phyloP scores from a whole-genome alignment of 2,113 vertebrate genomes.

The Xenotilapia caudafasciata region DNA sequence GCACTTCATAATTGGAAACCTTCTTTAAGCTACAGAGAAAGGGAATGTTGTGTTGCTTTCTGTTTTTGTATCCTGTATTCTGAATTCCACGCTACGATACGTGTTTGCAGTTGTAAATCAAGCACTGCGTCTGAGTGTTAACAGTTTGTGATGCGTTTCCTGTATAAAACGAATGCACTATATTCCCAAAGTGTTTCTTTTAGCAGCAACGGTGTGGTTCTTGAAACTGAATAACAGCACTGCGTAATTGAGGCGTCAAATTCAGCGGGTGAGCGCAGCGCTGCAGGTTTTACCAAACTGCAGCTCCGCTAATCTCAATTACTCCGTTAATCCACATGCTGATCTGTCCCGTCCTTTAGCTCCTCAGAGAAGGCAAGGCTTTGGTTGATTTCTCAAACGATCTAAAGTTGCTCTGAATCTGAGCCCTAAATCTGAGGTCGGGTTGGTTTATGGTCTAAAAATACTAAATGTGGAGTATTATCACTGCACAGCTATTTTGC shows the following conservation, averaged over 20 bases:
- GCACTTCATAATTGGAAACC: constrained; percentile 1
- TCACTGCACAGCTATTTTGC: not conserved
- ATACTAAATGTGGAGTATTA: not conserved
- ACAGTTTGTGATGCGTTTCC: constrained; percentile 43
- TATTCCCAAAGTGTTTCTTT: constrained; percentile 47
- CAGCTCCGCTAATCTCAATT: constrained; percentile 7
- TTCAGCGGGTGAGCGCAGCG: constrained; percentile 9
- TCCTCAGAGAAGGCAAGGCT: not conserved
- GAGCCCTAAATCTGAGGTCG: not conserved
- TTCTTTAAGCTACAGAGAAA: not conserved
- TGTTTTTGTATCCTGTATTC: not conserved
- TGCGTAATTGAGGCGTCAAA: constrained; percentile 46
- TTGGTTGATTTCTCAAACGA: not conserved
- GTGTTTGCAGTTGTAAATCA: not conserved
- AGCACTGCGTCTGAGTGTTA: constrained; percentile 24
- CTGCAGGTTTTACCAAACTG: constrained; percentile 16
- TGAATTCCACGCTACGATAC: not conserved
- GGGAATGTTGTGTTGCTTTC: not conserved
- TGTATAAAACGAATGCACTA: not conserved
- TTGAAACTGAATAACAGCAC: constrained; percentile 3
- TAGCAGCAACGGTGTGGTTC: constrained; percentile 45
- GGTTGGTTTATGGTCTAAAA: not conserved
- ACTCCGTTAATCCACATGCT: constrained; percentile 24
- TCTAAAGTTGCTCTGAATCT: not conserved
- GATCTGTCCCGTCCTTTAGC: not conserved